These are phyloP conservation scores for Microtus montanus DNA, from an alignment of 2,113 vertebrate species.

Conservation along the genomic window DNA sequence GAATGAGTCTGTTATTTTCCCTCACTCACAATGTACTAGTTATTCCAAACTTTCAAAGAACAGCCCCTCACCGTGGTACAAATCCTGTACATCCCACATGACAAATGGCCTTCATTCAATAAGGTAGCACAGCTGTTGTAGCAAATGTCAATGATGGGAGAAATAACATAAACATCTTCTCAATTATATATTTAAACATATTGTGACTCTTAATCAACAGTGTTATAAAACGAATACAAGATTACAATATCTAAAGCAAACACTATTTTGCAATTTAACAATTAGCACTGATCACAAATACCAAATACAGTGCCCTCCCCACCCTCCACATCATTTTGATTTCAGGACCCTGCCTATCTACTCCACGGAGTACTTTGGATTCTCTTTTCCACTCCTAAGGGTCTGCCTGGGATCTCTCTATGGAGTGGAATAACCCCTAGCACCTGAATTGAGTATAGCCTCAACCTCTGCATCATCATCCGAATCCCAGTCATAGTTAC, in stretches of 20 bases:
- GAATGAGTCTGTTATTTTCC: not conserved
- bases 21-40: conserved; percentile 21
- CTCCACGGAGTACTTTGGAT: conserved; percentile 23
- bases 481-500: conserved; percentile 78
- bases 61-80: not conserved
- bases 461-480: conserved; percentile 79
- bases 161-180: conserved; percentile 17
- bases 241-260: conserved; percentile 61
- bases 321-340: conserved; percentile 37
- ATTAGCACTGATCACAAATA: conserved; percentile 67
- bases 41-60: conserved; percentile 55
- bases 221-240: conserved; percentile 55
- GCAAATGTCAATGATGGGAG: conserved; percentile 40
- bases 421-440: conserved; percentile 50
- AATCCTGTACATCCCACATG: conserved; percentile 17
- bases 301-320: conserved; percentile 27
- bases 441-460: conserved; percentile 76
- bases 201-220: conserved; percentile 47
- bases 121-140: conserved; percentile 28
- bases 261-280: conserved; percentile 55
- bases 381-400: conserved; percentile 6
- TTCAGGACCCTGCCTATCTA: conserved; percentile 10
- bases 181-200: conserved; percentile 52
- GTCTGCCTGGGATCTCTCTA: conserved; percentile 48
- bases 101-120: conserved; percentile 47